A percentile compares a stretch with the other conserved stretches of the same genome.
phyloP scores from a whole-genome alignment of 2,797 vertebrate species.

The Ctenopoma multispine region DNA sequence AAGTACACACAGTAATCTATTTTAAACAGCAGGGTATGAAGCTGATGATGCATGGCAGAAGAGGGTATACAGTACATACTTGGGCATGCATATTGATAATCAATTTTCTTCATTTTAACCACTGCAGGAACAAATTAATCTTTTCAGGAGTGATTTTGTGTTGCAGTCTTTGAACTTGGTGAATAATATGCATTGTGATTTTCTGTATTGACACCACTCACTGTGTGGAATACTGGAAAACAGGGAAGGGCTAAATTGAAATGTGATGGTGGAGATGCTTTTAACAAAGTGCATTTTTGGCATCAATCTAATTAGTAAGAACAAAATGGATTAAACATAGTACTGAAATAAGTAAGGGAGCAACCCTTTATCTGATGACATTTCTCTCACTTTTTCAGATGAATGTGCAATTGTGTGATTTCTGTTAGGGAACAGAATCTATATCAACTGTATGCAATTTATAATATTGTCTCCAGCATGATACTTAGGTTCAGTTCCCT shows the following conservation, averaged over 20 bases:
- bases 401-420: constrained; percentile 9
- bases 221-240: constrained; percentile 18
- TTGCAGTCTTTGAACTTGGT: constrained; percentile 28
- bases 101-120: constrained; percentile 74
- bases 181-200: constrained; percentile 36
- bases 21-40: constrained; percentile 73
- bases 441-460: not conserved
- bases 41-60: constrained; percentile 77
- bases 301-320: constrained; percentile 47
- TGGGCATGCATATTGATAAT: constrained; percentile 73
- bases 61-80: constrained; percentile 58
- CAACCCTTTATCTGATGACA: constrained; percentile 1
- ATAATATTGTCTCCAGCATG: not conserved
- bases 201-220: constrained; percentile 35
- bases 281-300: constrained; percentile 41
- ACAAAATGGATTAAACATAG: constrained; percentile 18
- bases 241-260: constrained; percentile 43
- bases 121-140: constrained; percentile 39
- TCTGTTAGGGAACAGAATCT: not conserved
- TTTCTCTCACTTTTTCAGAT: constrained; percentile 2
- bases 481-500: not conserved
- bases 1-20: constrained; percentile 75
- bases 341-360: constrained; percentile 39
- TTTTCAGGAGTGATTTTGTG: constrained; percentile 19
- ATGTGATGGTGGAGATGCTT: constrained; percentile 33